Percentiles rank a stretch among this genome's conserved stretches.
phyloP scores from a whole-genome alignment of 2,113 vertebrate species.

The Setophaga kirtlandii region DNA sequence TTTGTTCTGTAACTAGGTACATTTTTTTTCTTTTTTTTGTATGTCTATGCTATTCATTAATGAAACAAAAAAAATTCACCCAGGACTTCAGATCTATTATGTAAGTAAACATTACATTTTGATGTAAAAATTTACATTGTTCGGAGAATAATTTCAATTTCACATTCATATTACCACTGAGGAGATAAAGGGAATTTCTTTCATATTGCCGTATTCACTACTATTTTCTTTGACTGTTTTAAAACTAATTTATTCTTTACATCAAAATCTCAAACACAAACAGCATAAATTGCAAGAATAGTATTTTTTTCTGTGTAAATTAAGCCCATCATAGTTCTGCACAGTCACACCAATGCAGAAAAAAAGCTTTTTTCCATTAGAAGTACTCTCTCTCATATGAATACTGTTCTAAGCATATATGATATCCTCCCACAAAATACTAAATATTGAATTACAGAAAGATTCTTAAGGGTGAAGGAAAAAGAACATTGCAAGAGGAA shows the following conservation, averaged over 20 bases:
- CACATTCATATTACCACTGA: background rate
- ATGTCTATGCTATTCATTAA: background rate
- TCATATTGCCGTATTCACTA: background rate
- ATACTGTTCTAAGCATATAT: background rate
- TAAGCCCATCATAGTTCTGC: background rate
- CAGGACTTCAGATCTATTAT: conserved; percentile 31
- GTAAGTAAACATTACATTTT: conserved; percentile 38
- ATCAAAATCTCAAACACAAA: background rate
- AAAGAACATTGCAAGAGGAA: background rate
- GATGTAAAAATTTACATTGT: conserved; percentile 22
- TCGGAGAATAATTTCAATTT: conserved; percentile 20
- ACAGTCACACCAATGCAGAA: background rate
- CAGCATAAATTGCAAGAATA: background rate
- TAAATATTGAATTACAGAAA: background rate
- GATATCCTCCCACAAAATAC: background rate
- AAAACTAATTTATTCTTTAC: background rate
- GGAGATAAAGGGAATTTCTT: background rate
- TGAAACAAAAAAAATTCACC: conserved; percentile 16
- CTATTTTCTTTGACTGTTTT: background rate
- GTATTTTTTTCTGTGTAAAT: background rate
- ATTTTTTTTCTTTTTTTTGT: background rate
- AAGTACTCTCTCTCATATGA: background rate
- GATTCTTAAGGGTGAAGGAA: background rate
- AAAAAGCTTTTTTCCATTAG: background rate
- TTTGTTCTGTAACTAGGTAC: background rate